Base-by-base conservation (phyloP, 2,888 invertebrate genomes). In the Trichogramma dendrolimi region DNA sequence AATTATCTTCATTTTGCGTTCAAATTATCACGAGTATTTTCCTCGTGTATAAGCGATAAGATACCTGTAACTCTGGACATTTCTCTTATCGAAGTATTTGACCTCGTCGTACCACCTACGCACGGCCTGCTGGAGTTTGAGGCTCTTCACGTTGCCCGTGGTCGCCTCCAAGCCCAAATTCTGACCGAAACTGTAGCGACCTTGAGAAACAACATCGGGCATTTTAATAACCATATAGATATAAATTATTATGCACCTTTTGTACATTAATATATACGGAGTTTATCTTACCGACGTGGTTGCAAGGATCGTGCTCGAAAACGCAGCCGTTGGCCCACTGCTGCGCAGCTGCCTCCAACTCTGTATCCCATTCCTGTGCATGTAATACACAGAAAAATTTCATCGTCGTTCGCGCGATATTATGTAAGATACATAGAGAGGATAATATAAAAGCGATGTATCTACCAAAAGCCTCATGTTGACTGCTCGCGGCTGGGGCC, bases 91-190 rank as follows among this genome's bases (percentile, higher is more conserved):
- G 57, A 79, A 75, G 38, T 69, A 11, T 4, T 65, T 58, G 0
- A 81, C 80, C 63, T 78, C 78, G 46, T 78, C 67, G 67, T 79
- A 81, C 81, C 81, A 82, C 4, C 55, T 60, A 48, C 58, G 70
- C n/a, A 69, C 72, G 70, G 70, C 64, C 0, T 55, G 40, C 4
- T 6, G 5, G 10, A 67, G 44, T 6, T 43, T 44, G 0, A 27
- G 1, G 1, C 4, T 7, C 1, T 4, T 42, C 6, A 59, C 38
- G 0, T 43, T 5, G 11, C 56, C 66, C 1, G 52, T 63, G 1
- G 55, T 63, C 4, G 6, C 38, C 6, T 68, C 70, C 8, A 58
- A 60, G 4, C 73, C 80, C 14, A 80, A 69, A 64, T 79, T 81
- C 67, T 82, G 81, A 0, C 81, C 81, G 6, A 81, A 80, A 5